Percentiles rank a stretch among this genome's conserved stretches.
These are phyloP conservation scores for Melinaea menophilus DNA, from an alignment of 2,888 invertebrate species.

Conservation along the genomic window DNA sequence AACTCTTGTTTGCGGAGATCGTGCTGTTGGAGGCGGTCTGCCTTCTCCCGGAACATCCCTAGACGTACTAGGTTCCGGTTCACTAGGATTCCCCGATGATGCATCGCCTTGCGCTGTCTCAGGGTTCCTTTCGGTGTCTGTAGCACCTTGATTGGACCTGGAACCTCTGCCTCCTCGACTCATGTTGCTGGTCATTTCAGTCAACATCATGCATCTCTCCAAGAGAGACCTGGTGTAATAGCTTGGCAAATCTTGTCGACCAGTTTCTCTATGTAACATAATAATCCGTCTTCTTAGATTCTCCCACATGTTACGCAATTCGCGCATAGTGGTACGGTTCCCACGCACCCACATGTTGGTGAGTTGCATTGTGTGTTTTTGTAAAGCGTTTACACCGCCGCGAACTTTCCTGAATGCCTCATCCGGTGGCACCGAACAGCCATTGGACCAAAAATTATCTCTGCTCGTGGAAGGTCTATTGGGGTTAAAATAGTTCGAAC, in stretches of 20 bases:
- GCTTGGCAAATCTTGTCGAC: conserved; percentile 56
- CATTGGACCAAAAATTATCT: conserved; percentile 53
- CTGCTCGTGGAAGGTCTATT: conserved; percentile 60
- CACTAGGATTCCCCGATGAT: conserved; percentile 29
- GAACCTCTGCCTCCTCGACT: conserved; percentile 41
- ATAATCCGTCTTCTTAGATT: conserved; percentile 79
- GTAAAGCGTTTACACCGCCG: conserved; percentile 58
- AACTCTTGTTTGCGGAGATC: conserved; percentile 43
- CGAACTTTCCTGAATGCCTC: conserved; percentile 65
- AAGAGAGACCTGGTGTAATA: conserved; percentile 65
- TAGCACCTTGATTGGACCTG: conserved; percentile 43
- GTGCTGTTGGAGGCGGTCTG: conserved; percentile 32
- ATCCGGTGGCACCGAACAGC: conserved; percentile 50
- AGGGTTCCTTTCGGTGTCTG: conserved; percentile 36
- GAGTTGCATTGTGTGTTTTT: conserved; percentile 58
- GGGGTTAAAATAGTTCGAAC: conserved; percentile 35
- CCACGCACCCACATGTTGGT: conserved; percentile 67
- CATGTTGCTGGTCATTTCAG: conserved; percentile 56
- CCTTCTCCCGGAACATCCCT: conserved; percentile 36
- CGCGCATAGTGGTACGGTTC: conserved; percentile 69
- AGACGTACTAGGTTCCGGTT: conserved; percentile 37
- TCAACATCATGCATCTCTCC: conserved; percentile 67
- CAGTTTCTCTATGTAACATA: conserved; percentile 70
- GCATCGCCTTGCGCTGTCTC: conserved; percentile 31
- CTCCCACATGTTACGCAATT: conserved; percentile 81